Percentiles rank a stretch among this genome's conserved stretches.
Conservation (phyloP, 2,797 vertebrate genomes). For the Gambelia wislizenii region DNA sequence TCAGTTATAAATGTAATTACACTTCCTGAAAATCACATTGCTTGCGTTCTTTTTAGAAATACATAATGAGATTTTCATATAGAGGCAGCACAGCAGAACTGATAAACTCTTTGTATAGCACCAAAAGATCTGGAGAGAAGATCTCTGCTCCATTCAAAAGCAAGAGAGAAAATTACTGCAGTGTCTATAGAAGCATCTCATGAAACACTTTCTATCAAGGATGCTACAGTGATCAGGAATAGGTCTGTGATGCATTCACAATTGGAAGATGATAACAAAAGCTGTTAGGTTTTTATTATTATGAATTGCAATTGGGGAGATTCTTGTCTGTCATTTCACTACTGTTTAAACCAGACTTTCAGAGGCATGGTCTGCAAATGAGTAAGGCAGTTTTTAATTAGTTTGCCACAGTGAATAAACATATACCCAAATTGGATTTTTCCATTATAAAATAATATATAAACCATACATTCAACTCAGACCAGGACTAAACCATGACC, state of each 20-base stretch:
- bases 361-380: neutral
- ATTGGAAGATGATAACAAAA: neutral
- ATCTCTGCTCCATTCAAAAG: neutral
- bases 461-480: too few relatives aligned
- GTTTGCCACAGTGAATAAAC: neutral
- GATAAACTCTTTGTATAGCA: neutral
- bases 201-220: neutral
- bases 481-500: too few relatives aligned
- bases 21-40: slow-evolving; percentile 66
- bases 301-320: neutral
- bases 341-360: neutral
- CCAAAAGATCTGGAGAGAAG: neutral
- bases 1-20: slow-evolving; percentile 70
- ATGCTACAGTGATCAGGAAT: neutral
- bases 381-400: neutral
- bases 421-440: neutral
- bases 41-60: slow-evolving; percentile 54
- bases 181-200: neutral
- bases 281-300: slow-evolving; percentile 1
- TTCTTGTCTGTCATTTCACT: neutral
- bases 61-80: slow-evolving; percentile 56
- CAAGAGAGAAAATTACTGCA: neutral
- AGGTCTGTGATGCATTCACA: neutral
- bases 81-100: slow-evolving; percentile 36
- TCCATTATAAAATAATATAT: neutral